Evolutionary conservation across 2,113 vertebrate species (phyloP).

Genomic region (Nycticebus coucang): DNA sequence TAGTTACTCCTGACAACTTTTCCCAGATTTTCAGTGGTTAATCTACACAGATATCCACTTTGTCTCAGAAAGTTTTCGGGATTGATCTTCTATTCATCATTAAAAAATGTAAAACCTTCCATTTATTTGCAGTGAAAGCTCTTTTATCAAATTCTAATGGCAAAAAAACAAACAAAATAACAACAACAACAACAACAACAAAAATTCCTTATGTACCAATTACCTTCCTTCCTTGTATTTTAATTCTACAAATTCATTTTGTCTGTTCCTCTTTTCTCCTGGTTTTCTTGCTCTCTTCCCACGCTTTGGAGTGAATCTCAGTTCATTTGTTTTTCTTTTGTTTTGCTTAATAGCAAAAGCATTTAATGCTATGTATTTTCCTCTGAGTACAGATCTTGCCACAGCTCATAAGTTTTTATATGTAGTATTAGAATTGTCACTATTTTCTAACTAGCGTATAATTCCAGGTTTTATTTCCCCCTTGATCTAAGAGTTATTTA

Average conservation of each 20-base stretch:
- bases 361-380: slow-evolving; percentile 53
- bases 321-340: slow-evolving; percentile 62
- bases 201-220: background rate
- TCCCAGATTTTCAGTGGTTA: background rate
- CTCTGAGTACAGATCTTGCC: background rate
- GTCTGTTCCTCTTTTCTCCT: background rate
- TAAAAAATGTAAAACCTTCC: background rate
- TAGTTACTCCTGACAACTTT: background rate
- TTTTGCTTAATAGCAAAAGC: slow-evolving; percentile 66
- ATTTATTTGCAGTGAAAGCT: background rate
- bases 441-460: slow-evolving; percentile 58
- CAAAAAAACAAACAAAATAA: too few relatives aligned
- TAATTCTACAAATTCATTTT: background rate
- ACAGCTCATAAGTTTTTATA: slow-evolving; percentile 69
- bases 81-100: slow-evolving; percentile 17
- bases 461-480: slow-evolving; percentile 60
- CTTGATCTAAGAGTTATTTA: slow-evolving; percentile 59
- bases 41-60: background rate
- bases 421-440: background rate
- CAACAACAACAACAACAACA: too few relatives aligned
- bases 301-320: background rate
- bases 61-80: background rate
- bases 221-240: background rate
- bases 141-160: background rate
- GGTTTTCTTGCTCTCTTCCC: background rate